Evolutionary conservation across 2,797 vertebrate species (phyloP).

Genomic region (Arnoldichthys spilopterus): DNA sequence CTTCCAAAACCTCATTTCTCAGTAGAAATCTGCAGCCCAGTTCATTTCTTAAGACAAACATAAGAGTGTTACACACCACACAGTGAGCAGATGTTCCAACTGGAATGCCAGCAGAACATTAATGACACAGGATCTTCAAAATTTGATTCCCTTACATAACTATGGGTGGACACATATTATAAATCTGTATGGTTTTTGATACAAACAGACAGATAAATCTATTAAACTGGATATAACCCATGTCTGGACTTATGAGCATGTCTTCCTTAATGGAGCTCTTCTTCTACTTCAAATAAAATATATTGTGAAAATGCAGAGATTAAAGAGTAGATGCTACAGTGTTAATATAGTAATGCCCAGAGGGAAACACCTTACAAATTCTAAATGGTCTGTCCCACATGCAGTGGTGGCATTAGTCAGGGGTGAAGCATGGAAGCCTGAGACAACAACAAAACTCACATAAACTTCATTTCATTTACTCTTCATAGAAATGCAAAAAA

Average conservation of each 20-base stretch:
- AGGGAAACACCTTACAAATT: too few species aligned
- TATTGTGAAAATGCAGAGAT: background rate
- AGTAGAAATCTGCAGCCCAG: background rate
- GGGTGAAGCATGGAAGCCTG: too few species aligned
- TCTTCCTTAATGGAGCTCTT: background rate
- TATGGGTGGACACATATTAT: background rate
- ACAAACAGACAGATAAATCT: background rate
- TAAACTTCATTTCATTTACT: too few species aligned
- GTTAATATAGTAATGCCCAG: background rate
- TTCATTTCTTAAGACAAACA: background rate
- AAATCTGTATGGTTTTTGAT: background rate
- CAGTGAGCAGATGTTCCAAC: slow-evolving; percentile 6
- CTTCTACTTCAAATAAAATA: background rate
- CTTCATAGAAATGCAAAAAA: too few species aligned
- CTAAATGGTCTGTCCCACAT: too few species aligned
- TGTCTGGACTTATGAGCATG: background rate
- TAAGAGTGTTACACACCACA: background rate
- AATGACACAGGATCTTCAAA: background rate
- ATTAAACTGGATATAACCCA: background rate
- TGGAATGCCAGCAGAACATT: background rate
- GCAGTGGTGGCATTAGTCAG: too few species aligned
- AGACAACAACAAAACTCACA: too few species aligned
- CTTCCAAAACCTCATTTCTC: background rate
- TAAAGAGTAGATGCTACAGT: background rate
- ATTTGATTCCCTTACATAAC: background rate